Percentiles rank a stretch among this genome's conserved stretches.
These are phyloP conservation scores for Notiomystis cincta DNA, from an alignment of 2,113 vertebrate species.

Conservation along the genomic window DNA sequence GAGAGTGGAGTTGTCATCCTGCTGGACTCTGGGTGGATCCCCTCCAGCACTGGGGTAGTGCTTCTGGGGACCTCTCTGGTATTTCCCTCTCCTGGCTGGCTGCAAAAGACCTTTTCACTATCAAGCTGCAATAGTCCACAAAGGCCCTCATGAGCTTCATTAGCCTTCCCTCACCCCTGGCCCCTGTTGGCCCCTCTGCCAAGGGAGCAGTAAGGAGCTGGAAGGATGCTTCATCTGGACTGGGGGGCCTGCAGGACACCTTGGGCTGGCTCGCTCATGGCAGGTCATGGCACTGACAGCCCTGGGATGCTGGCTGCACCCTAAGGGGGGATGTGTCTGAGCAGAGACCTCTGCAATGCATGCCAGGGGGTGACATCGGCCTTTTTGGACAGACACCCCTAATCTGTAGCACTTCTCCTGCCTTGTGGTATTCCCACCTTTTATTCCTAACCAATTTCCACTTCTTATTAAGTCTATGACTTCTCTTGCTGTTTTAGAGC, in stretches of 20 bases:
- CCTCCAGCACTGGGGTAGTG: neutral
- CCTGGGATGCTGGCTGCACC: neutral
- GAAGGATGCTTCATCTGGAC: neutral
- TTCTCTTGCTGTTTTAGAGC: neutral
- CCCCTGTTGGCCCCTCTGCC: neutral
- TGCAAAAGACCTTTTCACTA: neutral
- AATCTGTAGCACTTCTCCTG: neutral
- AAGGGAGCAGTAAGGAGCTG: neutral
- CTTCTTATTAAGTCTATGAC: neutral
- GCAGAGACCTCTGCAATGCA: neutral
- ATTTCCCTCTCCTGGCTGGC: neutral
- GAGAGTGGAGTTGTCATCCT: fast-evolving
- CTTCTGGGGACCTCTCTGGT: neutral
- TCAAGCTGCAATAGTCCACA: neutral
- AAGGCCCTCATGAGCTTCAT: neutral
- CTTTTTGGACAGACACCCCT: neutral
- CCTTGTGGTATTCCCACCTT: neutral
- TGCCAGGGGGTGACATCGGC: fast-evolving
- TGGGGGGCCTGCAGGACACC: neutral
- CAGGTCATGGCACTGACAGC: neutral
- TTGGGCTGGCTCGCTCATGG: neutral
- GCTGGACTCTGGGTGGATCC: neutral
- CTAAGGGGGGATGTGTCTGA: neutral
- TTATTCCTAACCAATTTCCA: neutral
- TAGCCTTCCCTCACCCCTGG: neutral